Conservation (phyloP, 2,113 vertebrate genomes). For the Bambusicola thoracicus region DNA sequence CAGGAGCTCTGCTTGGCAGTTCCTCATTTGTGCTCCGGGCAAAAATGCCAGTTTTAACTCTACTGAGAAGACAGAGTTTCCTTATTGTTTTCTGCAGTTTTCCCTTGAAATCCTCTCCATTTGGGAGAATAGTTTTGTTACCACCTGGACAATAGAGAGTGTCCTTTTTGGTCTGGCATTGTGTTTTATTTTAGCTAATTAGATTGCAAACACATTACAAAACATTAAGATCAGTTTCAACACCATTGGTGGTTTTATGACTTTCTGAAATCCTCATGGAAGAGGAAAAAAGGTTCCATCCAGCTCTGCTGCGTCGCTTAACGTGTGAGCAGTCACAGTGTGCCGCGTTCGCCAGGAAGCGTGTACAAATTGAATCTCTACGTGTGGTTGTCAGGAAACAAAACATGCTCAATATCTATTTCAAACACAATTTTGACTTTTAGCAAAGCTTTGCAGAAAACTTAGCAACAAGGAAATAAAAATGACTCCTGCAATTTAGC, state of each 20-base stretch:
- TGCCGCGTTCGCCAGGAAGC: constrained; percentile 6
- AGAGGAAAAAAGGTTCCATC: neutral
- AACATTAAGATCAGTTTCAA: constrained; percentile 20
- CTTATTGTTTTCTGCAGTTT: neutral
- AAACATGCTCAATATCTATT: constrained; percentile 33
- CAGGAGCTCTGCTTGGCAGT: rapidly evolving
- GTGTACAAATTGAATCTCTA: constrained; percentile 56
- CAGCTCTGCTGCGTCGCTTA: constrained; percentile 47
- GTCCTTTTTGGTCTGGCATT: neutral
- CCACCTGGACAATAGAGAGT: neutral
- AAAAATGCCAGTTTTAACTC: neutral
- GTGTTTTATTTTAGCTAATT: neutral
- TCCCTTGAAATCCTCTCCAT: neutral
- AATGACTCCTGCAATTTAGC: neutral
- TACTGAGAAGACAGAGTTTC: neutral
- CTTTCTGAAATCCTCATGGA: neutral
- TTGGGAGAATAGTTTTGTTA: neutral
- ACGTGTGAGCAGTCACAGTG: constrained; percentile 58
- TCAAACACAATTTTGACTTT: constrained; percentile 49
- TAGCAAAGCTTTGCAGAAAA: constrained; percentile 11
- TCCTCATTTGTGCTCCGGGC: neutral
- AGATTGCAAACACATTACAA: neutral
- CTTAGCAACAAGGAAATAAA: constrained; percentile 18
- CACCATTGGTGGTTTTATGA: neutral
- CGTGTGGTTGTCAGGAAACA: constrained; percentile 68